Conservation (phyloP, 1,140 invertebrate species). For the Caerostris darwini region DNA sequence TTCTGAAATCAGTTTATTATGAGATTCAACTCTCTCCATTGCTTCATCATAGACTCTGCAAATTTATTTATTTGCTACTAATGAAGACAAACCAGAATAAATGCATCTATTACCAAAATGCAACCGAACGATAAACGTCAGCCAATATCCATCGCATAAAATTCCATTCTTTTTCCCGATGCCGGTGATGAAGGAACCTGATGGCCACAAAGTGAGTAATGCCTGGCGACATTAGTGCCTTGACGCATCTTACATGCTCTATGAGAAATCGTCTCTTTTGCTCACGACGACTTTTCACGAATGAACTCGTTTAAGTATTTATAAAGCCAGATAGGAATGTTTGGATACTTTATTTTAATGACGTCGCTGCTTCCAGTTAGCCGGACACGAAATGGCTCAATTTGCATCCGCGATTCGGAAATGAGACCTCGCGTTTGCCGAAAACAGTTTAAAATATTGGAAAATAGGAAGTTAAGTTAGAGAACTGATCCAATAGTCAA, state of each 20-base stretch:
- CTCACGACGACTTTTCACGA: neutral
- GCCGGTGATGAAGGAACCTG: neutral
- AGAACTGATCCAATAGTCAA: too few relatives aligned
- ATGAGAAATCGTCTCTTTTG: neutral
- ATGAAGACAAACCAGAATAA: neutral
- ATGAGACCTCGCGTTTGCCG: neutral
- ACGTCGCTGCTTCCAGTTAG: neutral
- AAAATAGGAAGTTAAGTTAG: neutral
- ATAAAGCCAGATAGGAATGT: neutral
- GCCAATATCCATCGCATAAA: neutral
- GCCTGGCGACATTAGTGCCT: neutral
- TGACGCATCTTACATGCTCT: neutral
- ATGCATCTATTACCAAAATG: neutral
- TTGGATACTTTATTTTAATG: slow-evolving; percentile 25
- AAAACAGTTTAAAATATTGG: neutral
- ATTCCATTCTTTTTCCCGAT: neutral
- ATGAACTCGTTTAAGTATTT: slow-evolving; percentile 15
- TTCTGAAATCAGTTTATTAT: too few relatives aligned
- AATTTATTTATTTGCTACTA: neutral
- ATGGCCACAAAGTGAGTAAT: neutral
- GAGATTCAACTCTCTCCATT: too few relatives aligned
- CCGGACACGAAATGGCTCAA: neutral
- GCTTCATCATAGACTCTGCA: neutral
- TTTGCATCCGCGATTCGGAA: neutral
- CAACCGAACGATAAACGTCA: neutral